Percentiles rank a stretch among this genome's conserved stretches.
Evolutionary conservation across 2,888 invertebrate species (phyloP).

Genomic region (Empis livida): DNA sequence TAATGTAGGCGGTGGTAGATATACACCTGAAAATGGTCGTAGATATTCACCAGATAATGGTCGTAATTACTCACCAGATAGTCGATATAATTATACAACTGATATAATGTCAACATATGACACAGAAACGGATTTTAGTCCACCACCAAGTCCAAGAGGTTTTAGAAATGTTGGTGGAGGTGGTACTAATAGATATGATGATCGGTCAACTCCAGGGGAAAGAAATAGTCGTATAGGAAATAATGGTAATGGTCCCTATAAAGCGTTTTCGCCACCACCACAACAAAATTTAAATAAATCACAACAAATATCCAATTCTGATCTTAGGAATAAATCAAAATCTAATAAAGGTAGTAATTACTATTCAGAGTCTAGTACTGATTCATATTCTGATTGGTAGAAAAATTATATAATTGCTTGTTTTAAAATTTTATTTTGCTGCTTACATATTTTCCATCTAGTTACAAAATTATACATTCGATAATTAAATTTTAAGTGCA

Average conservation of each 20-base stretch:
- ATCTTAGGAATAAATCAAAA: neutral
- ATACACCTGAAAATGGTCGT: slow-evolving; percentile 28
- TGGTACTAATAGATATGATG: neutral
- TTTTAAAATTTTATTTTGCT: too few species aligned
- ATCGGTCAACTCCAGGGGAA: neutral
- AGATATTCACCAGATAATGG: slow-evolving; percentile 34
- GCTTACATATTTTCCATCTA: too few species aligned
- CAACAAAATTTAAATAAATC: neutral
- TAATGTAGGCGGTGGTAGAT: slow-evolving; percentile 24
- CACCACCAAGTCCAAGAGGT: slow-evolving; percentile 45
- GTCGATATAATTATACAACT: slow-evolving; percentile 37
- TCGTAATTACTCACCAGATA: slow-evolving; percentile 43
- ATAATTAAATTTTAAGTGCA: too few species aligned
- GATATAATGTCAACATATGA: slow-evolving; percentile 37
- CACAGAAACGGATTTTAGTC: slow-evolving; percentile 55
- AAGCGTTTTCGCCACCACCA: neutral
- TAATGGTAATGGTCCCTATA: neutral
- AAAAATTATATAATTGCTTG: too few species aligned
- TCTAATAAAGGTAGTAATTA: neutral
- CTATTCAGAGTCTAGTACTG: neutral
- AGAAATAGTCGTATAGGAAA: neutral
- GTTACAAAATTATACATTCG: too few species aligned
- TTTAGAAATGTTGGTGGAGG: slow-evolving; percentile 29
- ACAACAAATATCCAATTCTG: neutral
- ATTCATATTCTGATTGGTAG: neutral